phyloP scores from a whole-genome alignment of 2,797 vertebrate species.

The Danio jaintianensis region DNA sequence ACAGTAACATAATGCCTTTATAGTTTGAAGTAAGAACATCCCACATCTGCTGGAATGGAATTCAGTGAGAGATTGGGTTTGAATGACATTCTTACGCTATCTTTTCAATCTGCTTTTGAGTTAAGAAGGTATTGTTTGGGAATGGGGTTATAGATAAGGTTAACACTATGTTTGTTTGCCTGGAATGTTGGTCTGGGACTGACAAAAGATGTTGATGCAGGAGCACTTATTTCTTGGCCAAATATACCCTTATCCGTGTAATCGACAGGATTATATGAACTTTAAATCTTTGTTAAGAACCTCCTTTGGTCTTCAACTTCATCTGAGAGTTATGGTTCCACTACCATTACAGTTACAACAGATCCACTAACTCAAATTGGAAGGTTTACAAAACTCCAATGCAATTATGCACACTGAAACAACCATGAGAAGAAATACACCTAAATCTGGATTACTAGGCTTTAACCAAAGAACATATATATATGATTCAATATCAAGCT shows the following conservation, averaged over 20 bases:
- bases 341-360: no score
- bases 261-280: background rate
- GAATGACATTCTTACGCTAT: background rate
- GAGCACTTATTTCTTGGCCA: background rate
- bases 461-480: slow-evolving; percentile 32
- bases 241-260: background rate
- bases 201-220: background rate
- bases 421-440: background rate
- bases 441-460: background rate
- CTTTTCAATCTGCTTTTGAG: background rate
- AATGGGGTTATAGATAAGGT: background rate
- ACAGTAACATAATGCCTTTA: background rate
- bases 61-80: background rate
- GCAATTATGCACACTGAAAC: slow-evolving; percentile 22
- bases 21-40: background rate
- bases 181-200: background rate
- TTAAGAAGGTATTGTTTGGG: background rate
- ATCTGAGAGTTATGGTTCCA: background rate
- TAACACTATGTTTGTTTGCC: background rate
- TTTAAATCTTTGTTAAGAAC: background rate
- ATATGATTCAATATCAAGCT: slow-evolving; percentile 27
- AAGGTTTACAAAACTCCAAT: slow-evolving; percentile 25
- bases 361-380: background rate
- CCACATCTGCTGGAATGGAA: background rate
- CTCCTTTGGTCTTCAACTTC: background rate